Conservation (phyloP, 2,113 vertebrate genomes). For the Lucifuga dentata region DNA sequence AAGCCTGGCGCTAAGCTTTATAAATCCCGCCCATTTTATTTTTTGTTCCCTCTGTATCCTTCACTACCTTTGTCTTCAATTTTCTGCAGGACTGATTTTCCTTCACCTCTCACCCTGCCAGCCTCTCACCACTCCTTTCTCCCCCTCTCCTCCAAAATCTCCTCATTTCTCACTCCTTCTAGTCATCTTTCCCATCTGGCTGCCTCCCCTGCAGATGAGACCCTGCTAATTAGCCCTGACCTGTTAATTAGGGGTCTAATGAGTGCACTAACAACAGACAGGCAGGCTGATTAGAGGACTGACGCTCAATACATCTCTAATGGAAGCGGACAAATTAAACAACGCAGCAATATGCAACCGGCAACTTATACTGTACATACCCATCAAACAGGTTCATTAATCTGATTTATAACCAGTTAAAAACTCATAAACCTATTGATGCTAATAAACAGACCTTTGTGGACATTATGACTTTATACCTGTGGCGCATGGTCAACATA, state of each 20-base stretch:
- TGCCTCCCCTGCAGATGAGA: slow-evolving; percentile 73
- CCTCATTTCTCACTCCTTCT: slow-evolving; percentile 24
- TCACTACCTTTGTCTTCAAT: slow-evolving; percentile 24
- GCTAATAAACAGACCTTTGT: too few relatives aligned
- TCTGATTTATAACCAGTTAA: too few relatives aligned
- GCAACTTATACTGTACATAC: slow-evolving; percentile 11
- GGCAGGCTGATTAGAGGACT: slow-evolving; percentile 55
- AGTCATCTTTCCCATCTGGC: slow-evolving; percentile 67
- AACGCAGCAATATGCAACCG: neutral
- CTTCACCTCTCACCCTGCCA: slow-evolving; percentile 5
- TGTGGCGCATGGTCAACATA: too few relatives aligned
- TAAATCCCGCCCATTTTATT: too few relatives aligned
- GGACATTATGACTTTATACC: too few relatives aligned
- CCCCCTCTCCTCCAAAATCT: neutral
- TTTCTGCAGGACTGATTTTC: slow-evolving; percentile 6
- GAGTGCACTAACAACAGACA: slow-evolving; percentile 63
- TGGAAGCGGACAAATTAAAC: slow-evolving; percentile 21
- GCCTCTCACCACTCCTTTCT: slow-evolving; percentile 35
- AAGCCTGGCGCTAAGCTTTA: too few relatives aligned
- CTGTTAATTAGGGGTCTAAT: slow-evolving; percentile 80
- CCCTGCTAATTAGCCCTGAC: slow-evolving; percentile 73
- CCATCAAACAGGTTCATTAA: too few relatives aligned
- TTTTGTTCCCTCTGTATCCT: neutral
- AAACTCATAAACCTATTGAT: too few relatives aligned
- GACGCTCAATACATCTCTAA: slow-evolving; percentile 27